These are phyloP conservation scores for Metellina segmentata DNA, from an alignment of 2,888 invertebrate species.

Conservation along the genomic window DNA sequence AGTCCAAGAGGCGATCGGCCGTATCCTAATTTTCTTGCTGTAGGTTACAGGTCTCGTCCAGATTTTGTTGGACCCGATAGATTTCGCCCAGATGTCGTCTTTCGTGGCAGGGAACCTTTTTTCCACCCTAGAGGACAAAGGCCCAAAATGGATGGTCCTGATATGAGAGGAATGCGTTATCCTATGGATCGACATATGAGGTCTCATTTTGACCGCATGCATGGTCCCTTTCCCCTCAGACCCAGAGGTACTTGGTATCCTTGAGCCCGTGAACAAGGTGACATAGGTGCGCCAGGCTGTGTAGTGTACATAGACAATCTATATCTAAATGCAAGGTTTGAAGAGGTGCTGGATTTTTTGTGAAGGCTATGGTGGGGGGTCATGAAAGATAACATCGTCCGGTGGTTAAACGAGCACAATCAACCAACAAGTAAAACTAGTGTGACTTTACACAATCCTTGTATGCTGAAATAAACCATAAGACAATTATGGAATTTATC, in stretches of 20 bases:
- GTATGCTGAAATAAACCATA: constrained; percentile 85
- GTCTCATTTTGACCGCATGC: constrained; percentile 53
- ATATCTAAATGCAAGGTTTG: constrained; percentile 91
- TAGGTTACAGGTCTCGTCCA: neutral
- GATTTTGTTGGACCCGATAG: neutral
- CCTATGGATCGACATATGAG: constrained; percentile 39
- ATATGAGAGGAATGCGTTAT: too few species aligned
- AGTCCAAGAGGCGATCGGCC: neutral
- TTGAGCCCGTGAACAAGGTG: constrained; percentile 16
- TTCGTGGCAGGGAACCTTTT: neutral
- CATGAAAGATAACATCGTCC: constrained; percentile 89
- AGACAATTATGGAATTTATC: constrained; percentile 76
- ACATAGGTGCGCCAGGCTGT: constrained; percentile 86
- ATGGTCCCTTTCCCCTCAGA: constrained; percentile 40
- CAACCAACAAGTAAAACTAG: constrained; percentile 95
- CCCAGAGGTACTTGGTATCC: constrained; percentile 16
- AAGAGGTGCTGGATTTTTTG: constrained; percentile 94
- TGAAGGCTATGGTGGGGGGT: constrained; percentile 88
- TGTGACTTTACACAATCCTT: constrained; percentile 89
- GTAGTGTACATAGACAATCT: constrained; percentile 93
- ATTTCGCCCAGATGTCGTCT: constrained; percentile 11
- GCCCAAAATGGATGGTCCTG: constrained; percentile 29
- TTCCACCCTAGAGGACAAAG: neutral
- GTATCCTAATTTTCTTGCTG: neutral
- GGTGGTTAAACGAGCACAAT: constrained; percentile 90